A percentile compares a stretch with the other conserved stretches of the same genome.
Evolutionary conservation across 1,140 invertebrate genomes (phyloP).

Genomic region (Pseudomyrmex sp.): DNA sequence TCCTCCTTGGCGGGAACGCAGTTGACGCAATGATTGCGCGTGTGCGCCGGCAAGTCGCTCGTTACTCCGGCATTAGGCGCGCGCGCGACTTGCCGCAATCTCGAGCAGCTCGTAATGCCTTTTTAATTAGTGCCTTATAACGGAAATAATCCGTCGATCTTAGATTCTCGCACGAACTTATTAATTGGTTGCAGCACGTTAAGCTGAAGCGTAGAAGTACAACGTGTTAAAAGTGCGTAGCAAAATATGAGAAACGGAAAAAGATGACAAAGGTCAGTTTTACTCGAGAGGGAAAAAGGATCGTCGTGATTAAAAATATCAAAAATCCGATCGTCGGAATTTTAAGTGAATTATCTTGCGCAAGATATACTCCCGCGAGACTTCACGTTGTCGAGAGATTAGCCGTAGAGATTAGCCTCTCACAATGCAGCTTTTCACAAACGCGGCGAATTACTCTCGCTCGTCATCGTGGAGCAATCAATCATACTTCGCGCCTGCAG

Average conservation of each 20-base stretch:
- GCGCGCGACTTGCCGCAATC: neutral
- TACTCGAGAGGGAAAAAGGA: too few relatives aligned
- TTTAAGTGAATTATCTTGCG: neutral
- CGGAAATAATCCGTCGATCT: neutral
- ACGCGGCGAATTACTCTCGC: neutral
- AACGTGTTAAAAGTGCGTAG: neutral
- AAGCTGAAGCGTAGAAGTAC: neutral
- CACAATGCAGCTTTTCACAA: constrained; percentile 33
- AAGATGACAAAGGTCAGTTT: too few relatives aligned
- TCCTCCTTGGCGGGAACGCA: neutral
- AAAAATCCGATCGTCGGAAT: neutral
- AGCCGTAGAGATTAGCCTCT: neutral
- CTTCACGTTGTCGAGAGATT: constrained; percentile 12
- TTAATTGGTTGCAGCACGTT: neutral
- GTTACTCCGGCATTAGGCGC: neutral
- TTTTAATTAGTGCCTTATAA: constrained; percentile 15
- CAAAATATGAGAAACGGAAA: too few relatives aligned
- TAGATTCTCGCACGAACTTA: neutral
- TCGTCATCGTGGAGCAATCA: constrained; percentile 25
- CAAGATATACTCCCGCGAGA: constrained; percentile 9
- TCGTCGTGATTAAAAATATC: neutral
- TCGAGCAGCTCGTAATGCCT: neutral
- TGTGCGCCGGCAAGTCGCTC: constrained; percentile 1
- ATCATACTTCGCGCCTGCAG: constrained; percentile 28
- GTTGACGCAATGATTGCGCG: constrained; percentile 29